Conservation (phyloP, 2,797 vertebrate genomes). For the Botia kubotai region DNA sequence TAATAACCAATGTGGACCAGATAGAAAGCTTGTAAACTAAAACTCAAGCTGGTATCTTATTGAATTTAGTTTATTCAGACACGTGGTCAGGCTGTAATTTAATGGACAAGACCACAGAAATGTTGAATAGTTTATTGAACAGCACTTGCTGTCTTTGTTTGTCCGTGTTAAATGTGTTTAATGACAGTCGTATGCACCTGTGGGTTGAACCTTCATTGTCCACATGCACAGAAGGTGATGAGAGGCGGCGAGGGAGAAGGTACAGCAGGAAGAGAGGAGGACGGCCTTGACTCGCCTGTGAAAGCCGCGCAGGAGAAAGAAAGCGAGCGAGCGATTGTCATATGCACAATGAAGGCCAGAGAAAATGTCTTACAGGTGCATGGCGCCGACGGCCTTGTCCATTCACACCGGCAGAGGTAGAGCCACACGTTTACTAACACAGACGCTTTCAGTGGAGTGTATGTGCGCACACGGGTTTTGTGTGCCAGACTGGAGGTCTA, state of each 20-base stretch:
- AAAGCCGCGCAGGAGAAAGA: constrained; percentile 31
- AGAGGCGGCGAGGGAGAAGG: constrained; percentile 2
- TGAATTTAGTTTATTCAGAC: background rate
- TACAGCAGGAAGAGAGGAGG: constrained; percentile 13
- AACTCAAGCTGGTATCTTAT: background rate
- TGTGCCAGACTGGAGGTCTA: background rate
- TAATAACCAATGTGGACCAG: no score
- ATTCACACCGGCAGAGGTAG: constrained; percentile 14
- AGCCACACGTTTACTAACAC: constrained; percentile 23
- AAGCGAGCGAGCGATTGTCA: constrained; percentile 27
- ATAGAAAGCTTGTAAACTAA: no score
- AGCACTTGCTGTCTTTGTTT: constrained; percentile 41
- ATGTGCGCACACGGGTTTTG: background rate
- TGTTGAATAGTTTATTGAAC: constrained; percentile 58
- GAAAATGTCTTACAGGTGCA: constrained; percentile 53
- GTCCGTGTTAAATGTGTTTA: constrained; percentile 51
- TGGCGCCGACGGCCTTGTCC: constrained; percentile 63
- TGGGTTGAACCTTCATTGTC: constrained; percentile 51
- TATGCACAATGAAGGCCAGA: constrained; percentile 50
- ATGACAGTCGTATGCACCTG: constrained; percentile 9
- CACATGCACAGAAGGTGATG: constrained; percentile 26
- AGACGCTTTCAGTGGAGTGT: background rate
- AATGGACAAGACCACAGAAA: background rate
- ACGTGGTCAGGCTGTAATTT: background rate
- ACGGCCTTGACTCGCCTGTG: constrained; percentile 35